A percentile compares a stretch with the other conserved stretches of the same genome.
These are phyloP conservation scores for Panthera uncia DNA, from an alignment of 2,113 vertebrate genomes.

Conservation along the genomic window DNA sequence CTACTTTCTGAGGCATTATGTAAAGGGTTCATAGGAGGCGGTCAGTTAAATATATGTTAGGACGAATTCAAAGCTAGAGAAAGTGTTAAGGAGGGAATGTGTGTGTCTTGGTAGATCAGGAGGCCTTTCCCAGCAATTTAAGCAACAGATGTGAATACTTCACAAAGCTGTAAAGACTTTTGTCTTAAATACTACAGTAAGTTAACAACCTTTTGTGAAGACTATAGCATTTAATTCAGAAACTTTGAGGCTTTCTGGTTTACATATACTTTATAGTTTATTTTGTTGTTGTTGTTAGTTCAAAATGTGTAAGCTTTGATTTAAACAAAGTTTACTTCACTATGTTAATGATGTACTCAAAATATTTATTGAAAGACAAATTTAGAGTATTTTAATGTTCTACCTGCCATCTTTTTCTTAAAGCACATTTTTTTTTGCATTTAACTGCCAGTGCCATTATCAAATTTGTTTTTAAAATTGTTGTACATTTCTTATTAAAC, in stretches of 20 bases:
- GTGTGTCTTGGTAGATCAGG: slow-evolving; percentile 21
- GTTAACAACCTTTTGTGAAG: slow-evolving; percentile 69
- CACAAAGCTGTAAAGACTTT: slow-evolving; percentile 52
- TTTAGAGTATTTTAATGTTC: slow-evolving; percentile 83
- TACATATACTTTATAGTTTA: slow-evolving; percentile 27
- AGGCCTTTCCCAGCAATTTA: slow-evolving; percentile 71
- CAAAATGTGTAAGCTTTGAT: slow-evolving; percentile 79
- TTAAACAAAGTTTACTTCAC: slow-evolving; percentile 78
- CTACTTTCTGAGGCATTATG: slow-evolving; percentile 73
- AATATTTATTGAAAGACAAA: slow-evolving; percentile 87
- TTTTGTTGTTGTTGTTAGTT: slow-evolving; percentile 61
- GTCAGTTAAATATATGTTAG: slow-evolving; percentile 69
- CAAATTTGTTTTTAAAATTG: slow-evolving; percentile 82
- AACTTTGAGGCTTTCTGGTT: slow-evolving; percentile 75
- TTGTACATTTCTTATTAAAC: slow-evolving; percentile 85
- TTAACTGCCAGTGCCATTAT: slow-evolving; percentile 90
- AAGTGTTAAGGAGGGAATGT: slow-evolving; percentile 77
- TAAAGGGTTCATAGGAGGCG: slow-evolving; percentile 77
- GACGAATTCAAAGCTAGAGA: slow-evolving; percentile 66
- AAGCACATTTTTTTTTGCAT: slow-evolving; percentile 84
- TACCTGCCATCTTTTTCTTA: slow-evolving; percentile 84
- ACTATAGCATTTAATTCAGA: slow-evolving; percentile 68
- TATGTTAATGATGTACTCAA: slow-evolving; percentile 80
- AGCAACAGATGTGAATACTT: slow-evolving; percentile 53
- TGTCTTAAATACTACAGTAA: slow-evolving; percentile 65